A percentile compares a stretch with the other conserved stretches of the same genome.
These are phyloP conservation scores for Pyrgus malvae DNA, from an alignment of 2,888 invertebrate genomes.

Conservation along the genomic window DNA sequence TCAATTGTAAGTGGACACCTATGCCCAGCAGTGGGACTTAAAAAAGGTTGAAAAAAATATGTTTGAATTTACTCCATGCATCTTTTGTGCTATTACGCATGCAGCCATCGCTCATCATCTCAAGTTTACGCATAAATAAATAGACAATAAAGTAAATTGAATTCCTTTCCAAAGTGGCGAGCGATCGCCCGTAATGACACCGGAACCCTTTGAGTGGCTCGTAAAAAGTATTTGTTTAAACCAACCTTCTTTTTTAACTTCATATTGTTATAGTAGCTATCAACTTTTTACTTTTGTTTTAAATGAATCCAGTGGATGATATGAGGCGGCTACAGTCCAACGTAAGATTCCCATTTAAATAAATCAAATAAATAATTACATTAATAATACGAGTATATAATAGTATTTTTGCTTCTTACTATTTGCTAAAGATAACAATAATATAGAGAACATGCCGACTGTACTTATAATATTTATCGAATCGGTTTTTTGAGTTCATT, in stretches of 20 bases:
- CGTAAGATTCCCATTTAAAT: too few species aligned
- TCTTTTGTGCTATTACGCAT: conserved; percentile 42
- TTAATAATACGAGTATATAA: too few species aligned
- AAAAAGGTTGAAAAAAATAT: neutral
- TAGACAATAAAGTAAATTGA: conserved; percentile 81
- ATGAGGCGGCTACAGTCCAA: neutral
- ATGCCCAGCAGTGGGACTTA: too few species aligned
- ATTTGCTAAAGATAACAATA: too few species aligned
- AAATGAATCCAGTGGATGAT: neutral
- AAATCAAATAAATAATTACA: too few species aligned
- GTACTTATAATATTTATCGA: too few species aligned
- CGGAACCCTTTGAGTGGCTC: conserved; percentile 53
- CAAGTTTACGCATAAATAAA: conserved; percentile 76
- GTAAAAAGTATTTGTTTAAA: conserved; percentile 30
- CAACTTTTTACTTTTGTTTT: conserved; percentile 6
- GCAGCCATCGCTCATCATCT: conserved; percentile 65
- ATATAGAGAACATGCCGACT: too few species aligned
- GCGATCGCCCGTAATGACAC: conserved; percentile 68
- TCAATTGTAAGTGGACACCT: too few species aligned
- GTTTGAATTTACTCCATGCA: conserved; percentile 41
- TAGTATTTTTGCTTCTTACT: too few species aligned
- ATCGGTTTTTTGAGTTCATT: too few species aligned
- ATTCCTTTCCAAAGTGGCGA: conserved; percentile 62
- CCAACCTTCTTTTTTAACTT: conserved; percentile 14
- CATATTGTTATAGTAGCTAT: conserved; percentile 9